Evolutionary conservation across 2,888 invertebrate genomes (phyloP).

Genomic region (Acanthoscelides obtectus): DNA sequence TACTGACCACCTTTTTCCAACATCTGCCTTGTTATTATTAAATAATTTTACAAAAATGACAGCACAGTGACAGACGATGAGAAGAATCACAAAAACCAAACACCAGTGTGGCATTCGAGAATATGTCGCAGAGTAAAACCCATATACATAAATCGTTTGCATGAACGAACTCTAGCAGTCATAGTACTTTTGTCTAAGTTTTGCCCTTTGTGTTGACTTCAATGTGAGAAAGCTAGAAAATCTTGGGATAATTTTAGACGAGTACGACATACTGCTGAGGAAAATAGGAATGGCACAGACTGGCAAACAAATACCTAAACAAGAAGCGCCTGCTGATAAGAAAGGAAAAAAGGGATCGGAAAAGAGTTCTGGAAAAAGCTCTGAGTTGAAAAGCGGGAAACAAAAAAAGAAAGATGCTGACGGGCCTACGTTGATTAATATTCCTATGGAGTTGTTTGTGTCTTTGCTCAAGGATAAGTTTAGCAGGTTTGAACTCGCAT

Average conservation of each 20-base stretch:
- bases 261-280: not conserved
- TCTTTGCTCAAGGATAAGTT: constrained; percentile 31
- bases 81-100: too few species aligned
- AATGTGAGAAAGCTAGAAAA: too few species aligned
- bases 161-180: too few species aligned
- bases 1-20: too few species aligned
- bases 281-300: not conserved
- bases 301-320: constrained; percentile 16
- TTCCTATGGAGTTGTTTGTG: constrained; percentile 29
- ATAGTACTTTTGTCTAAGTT: too few species aligned
- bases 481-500: constrained; percentile 7
- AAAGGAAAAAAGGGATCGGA: constrained; percentile 3
- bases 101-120: too few species aligned
- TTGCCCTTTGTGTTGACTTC: too few species aligned
- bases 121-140: too few species aligned
- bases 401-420: constrained; percentile 9
- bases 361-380: constrained; percentile 13
- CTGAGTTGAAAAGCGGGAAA: constrained; percentile 3
- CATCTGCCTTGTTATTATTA: too few species aligned
- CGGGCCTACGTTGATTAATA: constrained; percentile 31
- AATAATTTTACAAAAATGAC: too few species aligned
- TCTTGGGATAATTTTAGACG: not conserved
- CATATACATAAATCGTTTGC: too few species aligned
- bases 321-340: constrained; percentile 12
- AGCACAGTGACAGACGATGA: too few species aligned